Evolutionary conservation across 2,888 invertebrate species (phyloP).

Genomic region (Cerceris rybyensis): DNA sequence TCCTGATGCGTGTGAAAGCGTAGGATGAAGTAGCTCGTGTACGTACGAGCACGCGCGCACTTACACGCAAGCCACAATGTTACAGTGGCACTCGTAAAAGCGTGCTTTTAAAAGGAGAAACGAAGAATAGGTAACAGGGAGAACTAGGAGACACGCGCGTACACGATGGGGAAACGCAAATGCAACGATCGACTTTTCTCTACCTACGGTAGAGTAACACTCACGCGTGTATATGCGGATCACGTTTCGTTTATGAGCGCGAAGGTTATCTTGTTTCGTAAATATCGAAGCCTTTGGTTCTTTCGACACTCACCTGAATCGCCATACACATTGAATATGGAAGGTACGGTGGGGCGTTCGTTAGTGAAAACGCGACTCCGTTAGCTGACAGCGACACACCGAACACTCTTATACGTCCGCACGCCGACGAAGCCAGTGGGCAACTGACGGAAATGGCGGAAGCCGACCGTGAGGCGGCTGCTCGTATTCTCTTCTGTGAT

Average conservation of each 20-base stretch:
- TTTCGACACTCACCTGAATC: slow-evolving; percentile 88
- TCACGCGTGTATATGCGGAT: background rate
- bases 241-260: background rate
- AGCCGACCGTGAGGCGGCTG: slow-evolving; percentile 35
- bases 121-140: background rate
- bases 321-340: slow-evolving; percentile 93
- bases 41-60: slow-evolving; percentile 4
- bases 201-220: background rate
- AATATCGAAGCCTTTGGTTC: too few species aligned
- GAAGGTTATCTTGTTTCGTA: background rate
- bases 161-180: slow-evolving; percentile 19
- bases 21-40: slow-evolving; percentile 16
- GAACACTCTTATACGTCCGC: slow-evolving; percentile 71
- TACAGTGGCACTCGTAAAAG: background rate
- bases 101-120: background rate
- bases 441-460: slow-evolving; percentile 72
- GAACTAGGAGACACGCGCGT: slow-evolving; percentile 41
- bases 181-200: slow-evolving; percentile 54
- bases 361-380: slow-evolving; percentile 77
- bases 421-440: slow-evolving; percentile 74
- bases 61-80: slow-evolving; percentile 7
- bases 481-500: background rate
- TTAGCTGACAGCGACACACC: slow-evolving; percentile 66
- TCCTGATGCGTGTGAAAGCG: slow-evolving; percentile 37
- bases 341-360: slow-evolving; percentile 82